Conservation (phyloP, 1,140 invertebrate species). For the Leptonema lineaticorne region DNA sequence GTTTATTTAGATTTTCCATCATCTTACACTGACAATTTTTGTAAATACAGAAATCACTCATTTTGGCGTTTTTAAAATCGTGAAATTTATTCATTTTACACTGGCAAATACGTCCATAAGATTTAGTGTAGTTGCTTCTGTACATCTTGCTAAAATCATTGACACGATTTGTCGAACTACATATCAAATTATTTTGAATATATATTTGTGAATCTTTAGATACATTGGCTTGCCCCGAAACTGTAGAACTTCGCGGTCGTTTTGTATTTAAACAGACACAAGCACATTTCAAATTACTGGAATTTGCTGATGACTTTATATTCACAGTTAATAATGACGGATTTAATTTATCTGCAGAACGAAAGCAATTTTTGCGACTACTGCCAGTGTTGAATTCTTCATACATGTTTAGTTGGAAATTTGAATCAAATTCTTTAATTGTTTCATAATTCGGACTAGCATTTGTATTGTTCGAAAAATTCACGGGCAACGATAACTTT, state of each 20-base stretch:
- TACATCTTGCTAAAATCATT: conserved; percentile 32
- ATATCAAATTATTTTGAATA: too few species aligned
- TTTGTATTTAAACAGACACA: conserved; percentile 28
- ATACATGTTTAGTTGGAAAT: too few species aligned
- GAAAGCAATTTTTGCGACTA: too few species aligned
- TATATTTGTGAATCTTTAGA: conserved; percentile 9
- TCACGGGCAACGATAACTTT: too few species aligned
- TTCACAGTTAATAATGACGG: too few species aligned
- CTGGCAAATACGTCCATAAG: neutral
- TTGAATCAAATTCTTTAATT: too few species aligned
- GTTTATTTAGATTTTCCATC: neutral
- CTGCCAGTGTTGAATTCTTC: too few species aligned
- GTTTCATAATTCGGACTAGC: conserved; percentile 19
- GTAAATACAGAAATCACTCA: neutral
- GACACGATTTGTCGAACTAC: conserved; percentile 21
- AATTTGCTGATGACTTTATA: too few species aligned
- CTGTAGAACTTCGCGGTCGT: conserved; percentile 32
- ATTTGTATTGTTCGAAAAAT: too few species aligned
- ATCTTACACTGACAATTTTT: neutral
- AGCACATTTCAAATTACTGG: conserved; percentile 20
- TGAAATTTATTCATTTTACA: neutral
- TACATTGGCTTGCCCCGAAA: conserved; percentile 19
- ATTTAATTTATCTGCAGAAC: too few species aligned
- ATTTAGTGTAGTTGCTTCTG: neutral
- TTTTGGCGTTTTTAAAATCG: neutral